Evolutionary conservation across 2,113 vertebrate genomes (phyloP), one percentile per base, ranked within the genome.

Genomic region (Cheirogaleus medius): DNA sequence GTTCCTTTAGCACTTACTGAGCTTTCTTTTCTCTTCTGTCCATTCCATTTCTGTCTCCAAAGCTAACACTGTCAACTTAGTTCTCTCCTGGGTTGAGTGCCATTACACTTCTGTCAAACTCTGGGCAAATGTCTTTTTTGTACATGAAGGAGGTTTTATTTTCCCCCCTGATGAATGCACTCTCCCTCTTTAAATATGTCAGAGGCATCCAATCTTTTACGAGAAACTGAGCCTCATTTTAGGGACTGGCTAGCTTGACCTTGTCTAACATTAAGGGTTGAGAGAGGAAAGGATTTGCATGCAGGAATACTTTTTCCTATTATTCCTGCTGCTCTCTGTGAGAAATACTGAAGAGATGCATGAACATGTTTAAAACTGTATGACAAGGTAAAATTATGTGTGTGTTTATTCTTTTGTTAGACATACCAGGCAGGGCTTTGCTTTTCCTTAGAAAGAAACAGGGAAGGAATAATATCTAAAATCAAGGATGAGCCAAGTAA

Each of bases 41-140:
- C 52, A 3, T 91, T 85, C 73, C 64, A 34, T 92, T 92, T 96
- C 88, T 58, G 37, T 82, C 76, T 93, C 69, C 39, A 39, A 3
- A 56, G 42, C 66, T 92, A 42, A 91, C 91, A 68, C 84, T 98
- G 94, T 97, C 93, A 95, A 80, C 73, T 96, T 78, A 8, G 25
- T 64, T 97, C 68, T 97, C 81, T 84, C n/a, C 39, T 95, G 89
- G 60, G n/a, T 32, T 94, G 64, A 91, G 63, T 27, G 32, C 34
- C 63, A 89, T 95, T 91, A 77, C 0, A 18, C 63, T 92, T 91
- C 91, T 96, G 88, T 96, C 77, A 97, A 78, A 95, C 58, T n/a
- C 73, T 81, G 39, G 54, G 49, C 64, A 76, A 76, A 69, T 89
- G 47, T 92, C 89, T 92, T 77, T 54, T 74, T 95, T 83, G 78